Evolutionary conservation across 2,113 vertebrate species (phyloP), one percentile per base, ranked within the genome.

Genomic region (Mionectes macconnelli): DNA sequence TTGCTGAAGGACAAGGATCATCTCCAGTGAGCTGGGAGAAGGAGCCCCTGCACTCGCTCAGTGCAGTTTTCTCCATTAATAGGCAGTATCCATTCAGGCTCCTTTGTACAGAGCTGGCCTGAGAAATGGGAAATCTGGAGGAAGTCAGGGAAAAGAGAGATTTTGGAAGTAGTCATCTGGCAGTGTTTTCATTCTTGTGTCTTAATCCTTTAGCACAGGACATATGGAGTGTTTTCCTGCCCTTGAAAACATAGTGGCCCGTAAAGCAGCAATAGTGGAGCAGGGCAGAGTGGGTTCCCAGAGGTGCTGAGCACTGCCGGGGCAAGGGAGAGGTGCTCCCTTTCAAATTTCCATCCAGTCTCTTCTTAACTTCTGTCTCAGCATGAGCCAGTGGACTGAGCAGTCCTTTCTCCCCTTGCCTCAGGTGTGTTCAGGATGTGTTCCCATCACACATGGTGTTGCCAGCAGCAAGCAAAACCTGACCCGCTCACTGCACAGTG

Each of bases 11-110:
- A 78, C 89, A 62, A 45, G 73, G 40, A n/a, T 68, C 1, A 1
- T 49, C 68, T 95, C 74, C 87, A 67, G 74, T 85, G 24, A 89
- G 63, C 72, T 92, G 62, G 60, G 69, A 94, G 60, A 93, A 93
- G 88, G 79, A 93, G 60, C 66, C 57, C 8, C 74, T 87, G 80
- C 59, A 6, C 81, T 73, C 0, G 0, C 28, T 69, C 39, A 5
- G 50, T 63, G 85, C 57, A 8, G 39, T 70, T 87, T 68, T 70
- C 68, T 95, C 57, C 80, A 79, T 53, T 57, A 90, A 42, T 37
- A 89, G 84, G 22, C 40, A 81, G 40, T 40, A 40, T 70, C 64
- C 30, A 6, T 63, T 72, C 33, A 50, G 66, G 85, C 80, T 95
- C 72, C 91, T 64, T 57, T 84, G 35, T 70, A 70, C 50, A 60